Evolutionary conservation across 2,797 vertebrate species (phyloP).

Genomic region (Hoplostethus atlanticus): DNA sequence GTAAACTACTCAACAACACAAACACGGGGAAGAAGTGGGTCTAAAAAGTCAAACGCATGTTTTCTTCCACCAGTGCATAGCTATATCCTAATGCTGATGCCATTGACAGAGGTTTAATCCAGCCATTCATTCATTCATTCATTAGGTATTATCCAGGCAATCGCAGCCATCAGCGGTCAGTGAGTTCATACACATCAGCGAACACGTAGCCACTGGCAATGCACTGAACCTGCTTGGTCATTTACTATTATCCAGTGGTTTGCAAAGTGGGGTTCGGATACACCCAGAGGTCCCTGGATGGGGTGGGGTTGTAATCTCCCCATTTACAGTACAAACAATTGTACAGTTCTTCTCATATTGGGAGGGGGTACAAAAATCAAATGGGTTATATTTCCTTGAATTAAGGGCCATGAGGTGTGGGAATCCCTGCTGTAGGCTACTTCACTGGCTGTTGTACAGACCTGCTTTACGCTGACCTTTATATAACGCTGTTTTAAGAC

Average conservation of each 20-base stretch:
- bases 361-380: too few relatives aligned
- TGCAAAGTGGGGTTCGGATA: background rate
- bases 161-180: conserved; percentile 9
- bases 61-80: background rate
- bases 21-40: conserved; percentile 33
- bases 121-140: conserved; percentile 3
- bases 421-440: background rate
- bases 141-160: background rate
- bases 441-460: background rate
- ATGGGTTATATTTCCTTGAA: too few relatives aligned
- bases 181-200: background rate
- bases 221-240: background rate
- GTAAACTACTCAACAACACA: conserved; percentile 42
- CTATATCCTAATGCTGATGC: background rate
- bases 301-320: background rate
- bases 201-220: background rate
- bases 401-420: too few relatives aligned
- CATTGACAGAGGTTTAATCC: conserved; percentile 25
- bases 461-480: background rate
- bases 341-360: too few relatives aligned
- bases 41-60: background rate
- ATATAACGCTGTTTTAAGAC: background rate
- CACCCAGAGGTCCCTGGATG: too few relatives aligned
- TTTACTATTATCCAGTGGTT: background rate
- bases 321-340: background rate